These are phyloP conservation scores for Notiomystis cincta DNA, from an alignment of 2,113 vertebrate species.

Conservation along the genomic window DNA sequence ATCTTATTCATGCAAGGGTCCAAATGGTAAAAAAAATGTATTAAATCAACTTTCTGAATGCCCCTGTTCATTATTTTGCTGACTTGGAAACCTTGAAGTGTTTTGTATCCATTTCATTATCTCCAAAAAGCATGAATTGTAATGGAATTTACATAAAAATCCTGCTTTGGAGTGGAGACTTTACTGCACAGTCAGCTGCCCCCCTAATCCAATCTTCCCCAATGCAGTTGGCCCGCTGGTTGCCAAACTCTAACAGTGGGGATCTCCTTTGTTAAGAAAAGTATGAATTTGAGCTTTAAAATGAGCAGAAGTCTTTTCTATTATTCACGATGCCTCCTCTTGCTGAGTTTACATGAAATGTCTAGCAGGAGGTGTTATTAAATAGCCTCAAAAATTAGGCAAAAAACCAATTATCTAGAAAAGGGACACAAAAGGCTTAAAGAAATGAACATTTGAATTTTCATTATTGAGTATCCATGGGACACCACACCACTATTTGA, in stretches of 20 bases:
- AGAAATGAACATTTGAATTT: conserved; percentile 76
- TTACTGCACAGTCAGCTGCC: conserved; percentile 79
- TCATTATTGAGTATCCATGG: conserved; percentile 76
- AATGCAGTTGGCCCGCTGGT: conserved; percentile 74
- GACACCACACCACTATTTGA: conserved; percentile 63
- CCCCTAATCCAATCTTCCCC: conserved; percentile 90
- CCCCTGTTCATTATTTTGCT: conserved; percentile 79
- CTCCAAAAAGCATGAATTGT: conserved; percentile 76
- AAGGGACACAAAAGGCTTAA: conserved; percentile 72
- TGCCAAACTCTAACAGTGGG: conserved; percentile 84
- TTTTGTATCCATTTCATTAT: conserved; percentile 84
- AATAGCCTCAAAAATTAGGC: conserved; percentile 76
- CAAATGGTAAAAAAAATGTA: conserved; percentile 64
- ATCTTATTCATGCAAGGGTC: conserved; percentile 62
- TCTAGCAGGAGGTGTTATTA: conserved; percentile 81
- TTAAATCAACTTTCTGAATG: conserved; percentile 68
- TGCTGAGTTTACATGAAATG: conserved; percentile 83
- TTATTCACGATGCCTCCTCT: conserved; percentile 81
- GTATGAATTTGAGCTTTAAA: conserved; percentile 81
- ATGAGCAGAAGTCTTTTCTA: conserved; percentile 78
- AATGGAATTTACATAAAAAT: conserved; percentile 91
- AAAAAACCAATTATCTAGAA: conserved; percentile 75
- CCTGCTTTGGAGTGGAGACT: conserved; percentile 77
- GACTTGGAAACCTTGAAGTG: conserved; percentile 80
- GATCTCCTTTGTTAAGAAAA: conserved; percentile 81